A percentile compares a stretch with the other conserved stretches of the same genome.
Evolutionary conservation across 2,113 vertebrate species (phyloP).

Genomic region (Syrrhaptes paradoxus): DNA sequence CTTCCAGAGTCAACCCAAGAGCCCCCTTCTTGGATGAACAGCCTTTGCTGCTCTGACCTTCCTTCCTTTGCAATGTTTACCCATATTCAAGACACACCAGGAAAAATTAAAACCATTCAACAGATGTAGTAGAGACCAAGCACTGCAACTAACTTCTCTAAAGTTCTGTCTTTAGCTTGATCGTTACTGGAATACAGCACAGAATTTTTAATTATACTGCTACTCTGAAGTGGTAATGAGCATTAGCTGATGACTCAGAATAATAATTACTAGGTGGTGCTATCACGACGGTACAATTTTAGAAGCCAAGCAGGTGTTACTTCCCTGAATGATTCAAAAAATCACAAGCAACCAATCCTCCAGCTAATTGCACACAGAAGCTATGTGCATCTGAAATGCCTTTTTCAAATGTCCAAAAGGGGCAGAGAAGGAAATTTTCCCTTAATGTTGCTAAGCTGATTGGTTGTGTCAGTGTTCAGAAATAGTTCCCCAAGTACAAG

Average conservation of each 20-base stretch:
- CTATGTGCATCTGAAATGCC: constrained; percentile 27
- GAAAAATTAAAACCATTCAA: neutral
- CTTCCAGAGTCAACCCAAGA: neutral
- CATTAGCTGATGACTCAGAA: constrained; percentile 67
- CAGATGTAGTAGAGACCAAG: neutral
- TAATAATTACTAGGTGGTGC: constrained; percentile 70
- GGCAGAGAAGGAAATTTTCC: constrained; percentile 17
- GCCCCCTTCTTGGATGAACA: neutral
- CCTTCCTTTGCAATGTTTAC: neutral
- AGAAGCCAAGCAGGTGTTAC: constrained; percentile 70
- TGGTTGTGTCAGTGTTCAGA: constrained; percentile 34
- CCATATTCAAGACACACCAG: neutral
- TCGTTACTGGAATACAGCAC: neutral
- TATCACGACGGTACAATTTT: constrained; percentile 64
- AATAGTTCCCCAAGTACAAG: constrained; percentile 12
- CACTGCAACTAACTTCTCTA: neutral
- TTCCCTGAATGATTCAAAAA: constrained; percentile 66
- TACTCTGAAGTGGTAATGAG: constrained; percentile 59
- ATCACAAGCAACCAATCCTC: constrained; percentile 59
- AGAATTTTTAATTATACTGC: constrained; percentile 65
- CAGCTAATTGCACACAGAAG: constrained; percentile 32
- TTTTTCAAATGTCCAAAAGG: constrained; percentile 29
- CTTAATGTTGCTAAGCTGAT: constrained; percentile 42
- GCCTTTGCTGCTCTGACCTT: neutral
- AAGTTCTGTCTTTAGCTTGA: neutral